A percentile compares a stretch with the other conserved stretches of the same genome.
Conservation (phyloP, 1,140 invertebrate species). For the Pinna nobilis region DNA sequence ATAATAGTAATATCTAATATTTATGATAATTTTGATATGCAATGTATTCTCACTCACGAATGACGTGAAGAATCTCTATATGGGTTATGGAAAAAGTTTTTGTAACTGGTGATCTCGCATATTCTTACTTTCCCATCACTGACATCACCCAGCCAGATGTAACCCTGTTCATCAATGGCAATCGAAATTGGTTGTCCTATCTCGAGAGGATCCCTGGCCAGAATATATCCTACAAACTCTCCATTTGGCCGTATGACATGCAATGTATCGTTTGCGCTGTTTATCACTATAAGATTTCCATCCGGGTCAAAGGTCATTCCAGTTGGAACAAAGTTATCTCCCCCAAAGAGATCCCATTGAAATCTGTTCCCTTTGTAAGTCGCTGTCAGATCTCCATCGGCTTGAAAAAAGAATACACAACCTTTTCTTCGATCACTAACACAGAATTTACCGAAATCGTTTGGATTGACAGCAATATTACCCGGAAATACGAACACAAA, state of each 20-base stretch:
- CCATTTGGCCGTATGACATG: conserved; percentile 6
- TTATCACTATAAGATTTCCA: conserved; percentile 8
- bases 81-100: conserved; percentile 3
- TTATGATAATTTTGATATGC: too few relatives aligned
- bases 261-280: neutral
- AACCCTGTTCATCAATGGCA: neutral
- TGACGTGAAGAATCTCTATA: neutral
- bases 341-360: neutral
- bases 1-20: too few relatives aligned
- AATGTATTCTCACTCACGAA: too few relatives aligned
- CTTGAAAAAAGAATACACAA: neutral
- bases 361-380: neutral
- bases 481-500: neutral
- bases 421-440: neutral
- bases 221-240: conserved; percentile 13
- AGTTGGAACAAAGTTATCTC: neutral
- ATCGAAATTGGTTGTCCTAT: neutral
- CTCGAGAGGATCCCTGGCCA: neutral
- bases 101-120: conserved; percentile 7
- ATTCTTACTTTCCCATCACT: conserved; percentile 14
- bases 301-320: neutral
- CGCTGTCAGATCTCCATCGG: neutral
- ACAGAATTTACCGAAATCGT: neutral
- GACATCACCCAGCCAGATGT: conserved; percentile 8
- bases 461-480: neutral